phyloP scores from a whole-genome alignment of 2,113 vertebrate genomes.

The Mellivora capensis region DNA sequence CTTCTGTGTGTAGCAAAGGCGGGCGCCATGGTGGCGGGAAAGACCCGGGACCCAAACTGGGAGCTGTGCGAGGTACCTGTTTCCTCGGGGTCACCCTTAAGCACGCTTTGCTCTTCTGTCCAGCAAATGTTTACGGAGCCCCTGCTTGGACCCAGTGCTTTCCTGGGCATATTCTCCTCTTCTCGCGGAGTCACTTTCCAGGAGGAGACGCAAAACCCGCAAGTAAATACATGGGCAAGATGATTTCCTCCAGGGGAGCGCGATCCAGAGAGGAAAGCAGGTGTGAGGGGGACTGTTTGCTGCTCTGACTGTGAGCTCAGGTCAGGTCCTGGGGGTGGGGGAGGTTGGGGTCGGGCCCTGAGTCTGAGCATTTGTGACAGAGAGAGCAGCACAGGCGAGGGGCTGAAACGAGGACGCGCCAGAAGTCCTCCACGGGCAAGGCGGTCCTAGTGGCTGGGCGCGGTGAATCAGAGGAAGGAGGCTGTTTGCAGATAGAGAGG shows the following conservation, averaged over 20 bases:
- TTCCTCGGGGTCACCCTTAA: rapidly evolving
- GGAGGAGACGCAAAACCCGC: background rate
- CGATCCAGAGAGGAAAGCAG: background rate
- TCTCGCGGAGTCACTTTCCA: rapidly evolving
- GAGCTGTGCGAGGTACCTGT: background rate
- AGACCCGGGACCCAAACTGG: rapidly evolving
- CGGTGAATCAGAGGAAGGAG: rapidly evolving
- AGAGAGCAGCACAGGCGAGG: background rate
- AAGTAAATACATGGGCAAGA: rapidly evolving
- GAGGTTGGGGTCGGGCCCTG: rapidly evolving
- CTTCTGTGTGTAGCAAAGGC: background rate
- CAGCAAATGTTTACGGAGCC: rapidly evolving
- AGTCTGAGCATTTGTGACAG: background rate
- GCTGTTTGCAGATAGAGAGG: too few relatives aligned
- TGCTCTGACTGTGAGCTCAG: background rate
- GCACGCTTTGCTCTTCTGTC: background rate
- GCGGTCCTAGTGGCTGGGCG: rapidly evolving
- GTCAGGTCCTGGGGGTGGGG: rapidly evolving
- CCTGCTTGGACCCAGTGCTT: background rate
- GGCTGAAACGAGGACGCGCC: rapidly evolving
- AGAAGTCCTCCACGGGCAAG: rapidly evolving
- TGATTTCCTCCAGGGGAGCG: rapidly evolving
- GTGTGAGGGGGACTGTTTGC: rapidly evolving
- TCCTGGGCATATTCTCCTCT: rapidly evolving
- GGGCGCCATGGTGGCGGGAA: background rate